A percentile compares a stretch with the other conserved stretches of the same genome.
Evolutionary conservation across 2,113 vertebrate genomes (phyloP).

Genomic region (Pteruthius melanotis): DNA sequence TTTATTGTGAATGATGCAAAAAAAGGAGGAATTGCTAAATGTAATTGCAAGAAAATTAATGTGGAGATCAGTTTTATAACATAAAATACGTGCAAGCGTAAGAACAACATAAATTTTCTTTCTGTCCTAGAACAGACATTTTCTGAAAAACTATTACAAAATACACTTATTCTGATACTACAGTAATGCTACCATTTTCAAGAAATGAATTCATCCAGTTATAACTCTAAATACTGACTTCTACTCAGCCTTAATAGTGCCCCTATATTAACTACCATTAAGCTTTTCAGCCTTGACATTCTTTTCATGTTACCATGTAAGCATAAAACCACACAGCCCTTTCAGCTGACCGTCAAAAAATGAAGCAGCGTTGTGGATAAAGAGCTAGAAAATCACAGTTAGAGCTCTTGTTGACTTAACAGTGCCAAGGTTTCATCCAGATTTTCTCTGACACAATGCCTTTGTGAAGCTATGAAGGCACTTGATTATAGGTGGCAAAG

Average conservation of each 20-base stretch:
- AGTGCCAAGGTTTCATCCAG: not conserved
- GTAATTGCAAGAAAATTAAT: not conserved
- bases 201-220: not conserved
- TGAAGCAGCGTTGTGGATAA: not conserved
- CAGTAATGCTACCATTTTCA: not conserved
- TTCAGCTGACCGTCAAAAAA: not conserved
- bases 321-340: not conserved
- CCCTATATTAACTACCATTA: not conserved
- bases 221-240: not conserved
- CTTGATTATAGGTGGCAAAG: not conserved
- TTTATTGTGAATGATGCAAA: not conserved
- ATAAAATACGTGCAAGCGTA: not conserved
- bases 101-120: not conserved
- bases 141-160: not conserved
- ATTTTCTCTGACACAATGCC: not conserved
- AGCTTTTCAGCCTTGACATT: not conserved
- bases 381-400: not conserved
- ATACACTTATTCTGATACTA: not conserved
- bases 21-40: not conserved
- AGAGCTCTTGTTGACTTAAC: not conserved
- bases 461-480: not conserved
- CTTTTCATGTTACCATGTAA: not conserved
- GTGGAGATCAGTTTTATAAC: not conserved
- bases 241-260: not conserved
- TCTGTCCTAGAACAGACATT: not conserved